Evolutionary conservation across 2,888 invertebrate species (phyloP), one percentile per base, ranked within the genome.

Genomic region (Acrobasis consociella): DNA sequence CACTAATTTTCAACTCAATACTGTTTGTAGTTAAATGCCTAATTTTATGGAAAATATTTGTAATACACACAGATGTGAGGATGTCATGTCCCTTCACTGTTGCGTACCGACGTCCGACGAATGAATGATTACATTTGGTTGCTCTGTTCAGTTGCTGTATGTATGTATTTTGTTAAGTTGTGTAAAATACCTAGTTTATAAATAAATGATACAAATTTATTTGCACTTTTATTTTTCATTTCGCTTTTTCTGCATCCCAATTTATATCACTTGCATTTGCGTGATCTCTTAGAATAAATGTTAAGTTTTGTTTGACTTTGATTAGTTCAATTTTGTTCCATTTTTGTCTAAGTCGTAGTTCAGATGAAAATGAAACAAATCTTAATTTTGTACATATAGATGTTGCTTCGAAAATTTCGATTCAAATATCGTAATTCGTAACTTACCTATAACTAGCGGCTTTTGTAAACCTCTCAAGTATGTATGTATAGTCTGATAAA

Each of bases 91-190:
- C 55, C 56, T 56, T 42, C 56, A 42, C 17, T 42, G 55, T 60
- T 42, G 51, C 51, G 38, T 50, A n/a, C 9, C 38, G 39, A 52
- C 42, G 69, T 69, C 72, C 70, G 69, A 80, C 77, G 85, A 81
- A 80, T 84, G 85, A 83, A 85, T 86, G 86, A 77, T 77, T 82
- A 77, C 69, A 79, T 87, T 89, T 85, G 87, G 84, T 91, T 89
- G 88, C 85, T 82, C 83, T 86, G 87, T 89, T 92, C 83, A 88
- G 86, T 91, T 91, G 85, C 84, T 89, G 91, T 89, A 90, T 87
- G 88, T 89, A 87, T 85, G 90, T 91, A 90, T 90, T 91, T 91
- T 90, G 92, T 91, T 92, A 92, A 91, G 92, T 92, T 92, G 91
- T 92, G 90, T 92, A 91, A 89, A 91, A 91, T 91, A 91, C 75